phyloP scores from a whole-genome alignment of 2,797 vertebrate species.

The Cephalopachus bancanus region DNA sequence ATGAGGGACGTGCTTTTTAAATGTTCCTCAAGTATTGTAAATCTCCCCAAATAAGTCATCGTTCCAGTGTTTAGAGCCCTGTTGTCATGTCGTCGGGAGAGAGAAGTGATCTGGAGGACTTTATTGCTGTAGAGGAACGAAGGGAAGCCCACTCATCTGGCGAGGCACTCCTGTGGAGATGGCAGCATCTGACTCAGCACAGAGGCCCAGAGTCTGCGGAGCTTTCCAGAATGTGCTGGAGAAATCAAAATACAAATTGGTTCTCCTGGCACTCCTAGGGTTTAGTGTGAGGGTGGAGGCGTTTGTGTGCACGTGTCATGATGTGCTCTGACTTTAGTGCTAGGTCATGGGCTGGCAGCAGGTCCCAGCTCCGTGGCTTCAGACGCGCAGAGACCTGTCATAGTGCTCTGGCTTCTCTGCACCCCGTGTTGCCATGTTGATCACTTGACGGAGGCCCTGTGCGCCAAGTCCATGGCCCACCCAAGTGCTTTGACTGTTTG shows the following conservation, averaged over 20 bases:
- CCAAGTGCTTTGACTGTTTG: fast-evolving
- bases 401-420: neutral
- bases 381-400: neutral
- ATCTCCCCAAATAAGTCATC: neutral
- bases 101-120: neutral
- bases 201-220: neutral
- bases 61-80: neutral
- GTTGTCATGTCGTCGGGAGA: fast-evolving
- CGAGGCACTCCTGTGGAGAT: neutral
- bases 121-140: neutral
- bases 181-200: neutral
- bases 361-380: neutral
- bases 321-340: neutral
- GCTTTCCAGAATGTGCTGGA: neutral
- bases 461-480: too few species aligned
- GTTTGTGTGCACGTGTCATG: neutral
- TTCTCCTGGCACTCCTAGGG: neutral
- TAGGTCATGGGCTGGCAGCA: neutral
- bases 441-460: neutral
- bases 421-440: neutral
- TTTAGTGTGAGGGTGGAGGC: neutral
- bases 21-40: neutral
- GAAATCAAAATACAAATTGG: neutral
- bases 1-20: neutral
- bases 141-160: neutral